Conservation (phyloP, 2,888 invertebrate species). For the Tiliacea aurago region DNA sequence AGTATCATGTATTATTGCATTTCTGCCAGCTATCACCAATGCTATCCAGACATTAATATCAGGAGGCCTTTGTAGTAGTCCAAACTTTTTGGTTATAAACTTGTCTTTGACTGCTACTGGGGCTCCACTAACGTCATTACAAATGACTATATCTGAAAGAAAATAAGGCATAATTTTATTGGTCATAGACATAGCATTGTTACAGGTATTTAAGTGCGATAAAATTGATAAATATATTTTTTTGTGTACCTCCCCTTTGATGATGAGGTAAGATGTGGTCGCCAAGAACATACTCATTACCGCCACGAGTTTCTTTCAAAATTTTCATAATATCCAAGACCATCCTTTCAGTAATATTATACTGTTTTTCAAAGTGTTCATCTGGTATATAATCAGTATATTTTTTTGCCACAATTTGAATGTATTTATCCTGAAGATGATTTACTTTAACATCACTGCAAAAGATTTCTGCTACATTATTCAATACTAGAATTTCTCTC, state of each 20-base stretch:
- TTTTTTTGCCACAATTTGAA: constrained; percentile 90
- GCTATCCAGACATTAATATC: constrained; percentile 88
- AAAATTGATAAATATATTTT: constrained; percentile 1
- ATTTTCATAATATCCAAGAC: constrained; percentile 90
- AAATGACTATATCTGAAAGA: constrained; percentile 91
- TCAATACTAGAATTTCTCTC: constrained; percentile 92
- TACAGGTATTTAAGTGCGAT: background rate
- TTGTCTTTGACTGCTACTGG: constrained; percentile 85
- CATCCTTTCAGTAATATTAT: constrained; percentile 90
- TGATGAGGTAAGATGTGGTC: constrained; percentile 93
- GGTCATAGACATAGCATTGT: background rate
- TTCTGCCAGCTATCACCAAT: constrained; percentile 91
- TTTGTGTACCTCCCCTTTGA: constrained; percentile 89
- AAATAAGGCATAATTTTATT: constrained; percentile 16
- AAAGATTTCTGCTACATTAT: constrained; percentile 91
- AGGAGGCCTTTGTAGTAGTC: constrained; percentile 78
- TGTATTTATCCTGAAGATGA: constrained; percentile 85
- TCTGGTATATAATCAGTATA: constrained; percentile 91
- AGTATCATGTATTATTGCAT: constrained; percentile 89
- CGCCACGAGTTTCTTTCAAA: constrained; percentile 86
- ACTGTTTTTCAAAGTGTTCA: constrained; percentile 85
- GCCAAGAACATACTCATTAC: constrained; percentile 83
- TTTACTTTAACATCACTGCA: constrained; percentile 90
- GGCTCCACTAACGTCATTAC: constrained; percentile 88
- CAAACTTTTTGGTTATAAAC: constrained; percentile 88